Conservation (phyloP, 1,140 invertebrate genomes). For the Drosophila serrata region DNA sequence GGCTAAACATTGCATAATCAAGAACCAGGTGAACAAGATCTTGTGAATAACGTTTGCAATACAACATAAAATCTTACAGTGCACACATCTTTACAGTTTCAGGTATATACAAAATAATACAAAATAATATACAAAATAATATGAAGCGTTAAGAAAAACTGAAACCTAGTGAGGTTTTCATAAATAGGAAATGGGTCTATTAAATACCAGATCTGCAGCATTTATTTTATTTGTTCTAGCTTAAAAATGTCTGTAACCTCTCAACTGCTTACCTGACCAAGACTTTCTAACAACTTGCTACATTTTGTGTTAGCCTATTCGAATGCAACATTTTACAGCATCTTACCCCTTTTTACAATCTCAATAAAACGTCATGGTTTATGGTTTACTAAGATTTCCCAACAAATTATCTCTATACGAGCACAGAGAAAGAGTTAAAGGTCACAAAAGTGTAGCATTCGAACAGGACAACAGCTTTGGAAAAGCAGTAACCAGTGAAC, state of each 20-base stretch:
- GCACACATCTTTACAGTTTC: no score
- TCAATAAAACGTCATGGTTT: neutral
- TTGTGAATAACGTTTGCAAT: neutral
- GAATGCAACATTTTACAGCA: slow-evolving; percentile 11
- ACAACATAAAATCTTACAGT: neutral
- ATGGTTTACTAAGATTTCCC: neutral
- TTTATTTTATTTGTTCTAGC: neutral
- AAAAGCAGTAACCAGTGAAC: neutral
- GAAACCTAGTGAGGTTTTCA: neutral
- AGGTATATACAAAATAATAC: neutral
- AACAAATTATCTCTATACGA: neutral
- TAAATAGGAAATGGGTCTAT: neutral
- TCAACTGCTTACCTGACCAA: neutral
- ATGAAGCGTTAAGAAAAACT: neutral
- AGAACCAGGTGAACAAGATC: neutral
- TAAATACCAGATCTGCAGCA: neutral
- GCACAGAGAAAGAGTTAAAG: neutral
- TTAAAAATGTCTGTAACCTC: neutral
- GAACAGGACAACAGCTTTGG: slow-evolving; percentile 2
- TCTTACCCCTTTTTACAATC: neutral
- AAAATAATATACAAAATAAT: no score
- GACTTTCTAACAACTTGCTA: neutral
- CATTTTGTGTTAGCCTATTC: slow-evolving; percentile 1
- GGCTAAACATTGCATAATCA: neutral
- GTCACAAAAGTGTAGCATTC: slow-evolving; percentile 14